phyloP scores from a whole-genome alignment of 2,888 invertebrate species.

The Eulithis prunata region DNA sequence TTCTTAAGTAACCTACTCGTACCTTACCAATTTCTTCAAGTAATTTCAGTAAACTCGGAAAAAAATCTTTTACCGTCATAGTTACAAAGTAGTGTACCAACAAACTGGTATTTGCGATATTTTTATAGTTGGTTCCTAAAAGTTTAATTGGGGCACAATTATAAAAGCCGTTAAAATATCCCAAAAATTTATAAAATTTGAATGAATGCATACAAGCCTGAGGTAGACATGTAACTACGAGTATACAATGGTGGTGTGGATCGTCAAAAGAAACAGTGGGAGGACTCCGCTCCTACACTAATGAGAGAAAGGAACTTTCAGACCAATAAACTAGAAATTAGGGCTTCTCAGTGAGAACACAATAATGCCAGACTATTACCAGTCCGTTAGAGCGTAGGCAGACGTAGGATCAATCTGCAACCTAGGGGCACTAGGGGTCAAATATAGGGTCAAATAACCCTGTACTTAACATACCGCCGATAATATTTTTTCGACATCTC shows the following conservation, averaged over 20 bases:
- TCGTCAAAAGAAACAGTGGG: conserved; percentile 19
- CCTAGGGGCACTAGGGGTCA: conserved; percentile 24
- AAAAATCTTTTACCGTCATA: too few species aligned
- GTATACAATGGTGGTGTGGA: background rate
- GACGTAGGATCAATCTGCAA: conserved; percentile 17
- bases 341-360: conserved; percentile 25
- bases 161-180: too few species aligned
- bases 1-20: conserved; percentile 10
- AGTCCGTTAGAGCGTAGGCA: conserved; percentile 33
- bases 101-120: too few species aligned
- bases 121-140: too few species aligned
- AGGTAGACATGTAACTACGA: too few species aligned
- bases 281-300: conserved; percentile 30
- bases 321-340: conserved; percentile 33
- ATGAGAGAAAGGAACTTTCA: conserved; percentile 30
- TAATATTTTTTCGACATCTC: conserved; percentile 10
- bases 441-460: conserved; percentile 31
- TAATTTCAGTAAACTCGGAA: conserved; percentile 5
- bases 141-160: too few species aligned
- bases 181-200: too few species aligned
- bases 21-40: conserved; percentile 12
- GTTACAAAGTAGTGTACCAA: too few species aligned
- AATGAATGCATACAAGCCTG: too few species aligned
- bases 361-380: conserved; percentile 29
- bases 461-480: conserved; percentile 34